Percentiles rank a stretch among this genome's conserved stretches.
Evolutionary conservation across 2,797 vertebrate species (phyloP).

Genomic region (Pangasius djambal): DNA sequence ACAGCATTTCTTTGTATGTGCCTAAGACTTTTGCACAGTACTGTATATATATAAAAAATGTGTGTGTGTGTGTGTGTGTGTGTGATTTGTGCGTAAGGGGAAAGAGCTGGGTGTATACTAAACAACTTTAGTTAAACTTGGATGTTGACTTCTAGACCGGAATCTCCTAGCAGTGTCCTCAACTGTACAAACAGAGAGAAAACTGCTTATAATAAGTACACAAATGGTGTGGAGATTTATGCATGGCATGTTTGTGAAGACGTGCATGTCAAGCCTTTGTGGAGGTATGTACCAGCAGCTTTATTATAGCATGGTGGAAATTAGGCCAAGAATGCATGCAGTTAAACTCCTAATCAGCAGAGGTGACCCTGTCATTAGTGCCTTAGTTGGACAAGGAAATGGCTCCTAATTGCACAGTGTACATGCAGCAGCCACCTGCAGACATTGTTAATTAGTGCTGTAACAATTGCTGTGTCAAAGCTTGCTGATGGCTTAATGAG

Average conservation of each 20-base stretch:
- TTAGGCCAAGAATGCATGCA: constrained; percentile 42
- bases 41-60: no score
- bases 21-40: no score
- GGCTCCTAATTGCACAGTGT: constrained; percentile 54
- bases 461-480: constrained; percentile 56
- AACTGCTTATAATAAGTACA: constrained; percentile 3
- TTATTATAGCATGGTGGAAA: constrained; percentile 39
- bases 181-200: constrained; percentile 5
- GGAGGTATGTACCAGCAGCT: not conserved
- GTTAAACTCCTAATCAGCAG: constrained; percentile 47
- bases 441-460: constrained; percentile 50
- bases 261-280: not conserved
- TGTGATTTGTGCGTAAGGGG: not conserved
- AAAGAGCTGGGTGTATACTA: not conserved
- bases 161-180: not conserved
- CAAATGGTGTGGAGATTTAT: not conserved
- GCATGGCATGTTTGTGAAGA: not conserved
- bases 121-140: not conserved
- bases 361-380: constrained; percentile 58
- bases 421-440: constrained; percentile 44
- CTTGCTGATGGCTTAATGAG: constrained; percentile 54
- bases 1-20: no score
- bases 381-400: constrained; percentile 52
- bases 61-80: not conserved
- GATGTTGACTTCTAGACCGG: not conserved